A percentile compares a stretch with the other conserved stretches of the same genome.
Evolutionary conservation across 2,113 vertebrate species (phyloP).

Genomic region (Cervus canadensis): DNA sequence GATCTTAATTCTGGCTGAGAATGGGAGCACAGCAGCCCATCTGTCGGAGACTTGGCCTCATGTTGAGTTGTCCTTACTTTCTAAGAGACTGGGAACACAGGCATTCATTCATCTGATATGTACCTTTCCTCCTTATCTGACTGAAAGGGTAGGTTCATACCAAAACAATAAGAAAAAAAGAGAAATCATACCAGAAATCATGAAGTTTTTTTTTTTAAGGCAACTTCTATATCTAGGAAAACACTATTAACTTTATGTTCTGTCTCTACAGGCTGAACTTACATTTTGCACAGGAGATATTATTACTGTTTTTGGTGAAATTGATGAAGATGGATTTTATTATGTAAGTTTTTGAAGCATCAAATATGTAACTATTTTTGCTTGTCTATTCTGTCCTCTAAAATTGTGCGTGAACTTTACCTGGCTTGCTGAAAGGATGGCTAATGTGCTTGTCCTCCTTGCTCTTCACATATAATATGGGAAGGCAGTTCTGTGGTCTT

Average conservation of each 20-base stretch:
- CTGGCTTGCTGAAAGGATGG: accelerated
- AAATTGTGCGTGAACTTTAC: accelerated
- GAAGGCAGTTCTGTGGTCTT: neutral
- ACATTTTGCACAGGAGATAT: constrained; percentile 98
- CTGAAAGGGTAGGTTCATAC: neutral
- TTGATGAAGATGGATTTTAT: constrained; percentile 99
- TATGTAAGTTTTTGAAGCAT: constrained; percentile 87
- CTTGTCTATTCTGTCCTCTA: neutral
- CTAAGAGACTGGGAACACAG: neutral
- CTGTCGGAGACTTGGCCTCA: neutral
- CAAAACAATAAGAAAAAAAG: neutral
- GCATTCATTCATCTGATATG: neutral
- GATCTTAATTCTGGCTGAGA: accelerated
- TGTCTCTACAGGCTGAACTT: constrained; percentile 88
- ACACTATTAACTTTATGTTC: accelerated
- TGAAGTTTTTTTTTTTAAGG: neutral
- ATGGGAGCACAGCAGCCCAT: accelerated
- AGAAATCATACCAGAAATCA: neutral
- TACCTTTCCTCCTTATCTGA: neutral
- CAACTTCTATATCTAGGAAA: accelerated
- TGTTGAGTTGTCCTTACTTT: neutral
- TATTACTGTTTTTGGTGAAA: constrained; percentile 94
- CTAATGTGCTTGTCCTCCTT: neutral
- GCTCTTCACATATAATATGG: accelerated
- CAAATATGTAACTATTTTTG: neutral